These are phyloP conservation scores for Herminia tarsipennalis DNA, from an alignment of 2,888 invertebrate species.

Conservation along the genomic window DNA sequence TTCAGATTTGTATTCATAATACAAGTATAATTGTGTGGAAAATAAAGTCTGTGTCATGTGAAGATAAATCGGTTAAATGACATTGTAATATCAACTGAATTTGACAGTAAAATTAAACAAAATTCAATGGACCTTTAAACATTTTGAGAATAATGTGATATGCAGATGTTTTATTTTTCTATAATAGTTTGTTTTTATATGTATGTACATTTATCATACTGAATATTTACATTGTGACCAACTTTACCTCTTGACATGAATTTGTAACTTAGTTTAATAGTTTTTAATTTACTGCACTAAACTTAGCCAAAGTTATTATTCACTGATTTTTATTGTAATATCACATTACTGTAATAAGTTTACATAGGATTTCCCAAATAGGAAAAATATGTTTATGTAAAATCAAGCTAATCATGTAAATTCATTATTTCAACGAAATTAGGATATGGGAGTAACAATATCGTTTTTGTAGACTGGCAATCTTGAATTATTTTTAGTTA, in stretches of 20 bases:
- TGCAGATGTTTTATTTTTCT: constrained; percentile 52
- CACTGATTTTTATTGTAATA: no score
- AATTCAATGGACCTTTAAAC: constrained; percentile 24
- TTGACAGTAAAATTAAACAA: constrained; percentile 23
- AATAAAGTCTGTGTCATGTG: not conserved
- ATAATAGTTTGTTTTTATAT: constrained; percentile 49
- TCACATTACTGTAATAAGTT: no score
- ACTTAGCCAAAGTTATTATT: constrained; percentile 24
- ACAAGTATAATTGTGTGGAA: not conserved
- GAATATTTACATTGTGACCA: constrained; percentile 52
- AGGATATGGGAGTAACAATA: no score
- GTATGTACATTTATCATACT: constrained; percentile 43
- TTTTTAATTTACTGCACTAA: no score
- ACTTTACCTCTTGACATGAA: constrained; percentile 54
- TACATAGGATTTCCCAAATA: no score
- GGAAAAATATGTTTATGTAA: no score
- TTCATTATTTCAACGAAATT: no score
- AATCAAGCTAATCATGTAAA: no score
- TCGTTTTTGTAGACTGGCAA: no score
- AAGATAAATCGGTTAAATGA: constrained; percentile 1
- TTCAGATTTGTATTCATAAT: no score
- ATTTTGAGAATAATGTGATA: constrained; percentile 56
- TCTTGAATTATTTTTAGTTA: no score
- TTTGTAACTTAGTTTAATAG: constrained; percentile 31
- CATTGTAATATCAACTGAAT: not conserved